A percentile compares a stretch with the other conserved stretches of the same genome.
Conservation (phyloP, 2,797 vertebrate genomes). For the Sternarchorhynchus goeldii region DNA sequence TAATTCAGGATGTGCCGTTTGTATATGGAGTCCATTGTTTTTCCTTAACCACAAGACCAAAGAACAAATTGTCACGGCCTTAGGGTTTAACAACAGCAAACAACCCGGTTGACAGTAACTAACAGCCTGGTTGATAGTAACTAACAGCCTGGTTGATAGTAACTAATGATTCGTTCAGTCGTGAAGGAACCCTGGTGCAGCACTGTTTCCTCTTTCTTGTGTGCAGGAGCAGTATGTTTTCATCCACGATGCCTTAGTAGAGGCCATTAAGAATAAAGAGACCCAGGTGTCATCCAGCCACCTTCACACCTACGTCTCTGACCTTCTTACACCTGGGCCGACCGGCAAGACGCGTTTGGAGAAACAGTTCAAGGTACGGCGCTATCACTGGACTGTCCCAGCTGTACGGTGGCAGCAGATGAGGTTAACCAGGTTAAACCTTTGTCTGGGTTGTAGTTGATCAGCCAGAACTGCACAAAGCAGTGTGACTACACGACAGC, state of each 20-base stretch:
- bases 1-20: neutral
- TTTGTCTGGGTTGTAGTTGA: constrained; percentile 73
- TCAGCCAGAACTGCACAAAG: constrained; percentile 88
- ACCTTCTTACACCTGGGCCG: constrained; percentile 86
- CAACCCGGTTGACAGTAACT: too few relatives aligned
- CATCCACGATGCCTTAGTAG: constrained; percentile 91
- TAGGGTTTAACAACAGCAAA: too few relatives aligned
- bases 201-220: constrained; percentile 12
- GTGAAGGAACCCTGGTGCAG: too few relatives aligned
- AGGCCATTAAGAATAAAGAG: constrained; percentile 90
- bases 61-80: too few relatives aligned
- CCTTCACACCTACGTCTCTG: constrained; percentile 90
- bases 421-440: neutral
- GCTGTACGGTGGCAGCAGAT: neutral
- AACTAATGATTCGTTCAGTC: too few relatives aligned
- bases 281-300: constrained; percentile 87
- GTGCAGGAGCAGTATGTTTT: constrained; percentile 94
- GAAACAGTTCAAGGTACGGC: constrained; percentile 90
- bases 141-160: too few relatives aligned
- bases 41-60: too few relatives aligned
- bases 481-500: constrained; percentile 92
- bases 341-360: constrained; percentile 89
- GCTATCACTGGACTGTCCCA: neutral
- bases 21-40: too few relatives aligned
- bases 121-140: too few relatives aligned